Conservation (phyloP, 2,113 vertebrate species). For the Brachyistius frenatus region DNA sequence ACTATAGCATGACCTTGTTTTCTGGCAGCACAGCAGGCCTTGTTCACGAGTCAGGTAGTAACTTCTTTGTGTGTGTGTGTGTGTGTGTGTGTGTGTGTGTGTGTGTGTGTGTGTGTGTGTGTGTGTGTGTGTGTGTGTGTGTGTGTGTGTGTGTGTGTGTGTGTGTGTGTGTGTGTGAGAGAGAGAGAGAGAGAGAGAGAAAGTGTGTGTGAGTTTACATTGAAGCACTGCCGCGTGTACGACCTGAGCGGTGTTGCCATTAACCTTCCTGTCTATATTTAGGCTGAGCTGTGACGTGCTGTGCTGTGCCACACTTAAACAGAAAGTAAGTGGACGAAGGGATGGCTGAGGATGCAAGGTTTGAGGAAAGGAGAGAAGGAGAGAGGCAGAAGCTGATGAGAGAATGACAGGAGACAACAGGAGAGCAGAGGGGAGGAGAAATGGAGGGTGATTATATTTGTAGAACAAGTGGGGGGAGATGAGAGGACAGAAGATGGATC, state of each 20-base stretch:
- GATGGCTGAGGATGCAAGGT: constrained; percentile 17
- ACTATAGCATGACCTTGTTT: constrained; percentile 82
- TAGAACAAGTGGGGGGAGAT: constrained; percentile 47
- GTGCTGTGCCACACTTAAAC: constrained; percentile 69
- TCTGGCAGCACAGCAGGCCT: constrained; percentile 68
- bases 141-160: too few relatives aligned
- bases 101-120: too few relatives aligned
- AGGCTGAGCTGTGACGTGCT: constrained; percentile 68
- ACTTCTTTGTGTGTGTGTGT: constrained; percentile 33
- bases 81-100: too few relatives aligned
- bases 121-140: constrained; percentile 28
- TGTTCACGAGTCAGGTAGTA: constrained; percentile 65
- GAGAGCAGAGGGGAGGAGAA: constrained; percentile 19
- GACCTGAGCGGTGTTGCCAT: constrained; percentile 73
- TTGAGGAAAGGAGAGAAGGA: constrained; percentile 33
- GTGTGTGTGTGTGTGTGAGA: too few relatives aligned
- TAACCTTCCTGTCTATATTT: constrained; percentile 85
- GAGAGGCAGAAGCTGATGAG: neutral
- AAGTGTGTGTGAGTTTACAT: constrained; percentile 46
- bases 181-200: too few relatives aligned
- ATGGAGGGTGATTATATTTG: constrained; percentile 22
- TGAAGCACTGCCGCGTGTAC: constrained; percentile 45
- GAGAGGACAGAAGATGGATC: constrained; percentile 50
- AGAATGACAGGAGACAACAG: neutral
- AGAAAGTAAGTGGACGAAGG: constrained; percentile 62